phyloP scores from a whole-genome alignment of 2,797 vertebrate species.

The Sarcophilus harrisii region DNA sequence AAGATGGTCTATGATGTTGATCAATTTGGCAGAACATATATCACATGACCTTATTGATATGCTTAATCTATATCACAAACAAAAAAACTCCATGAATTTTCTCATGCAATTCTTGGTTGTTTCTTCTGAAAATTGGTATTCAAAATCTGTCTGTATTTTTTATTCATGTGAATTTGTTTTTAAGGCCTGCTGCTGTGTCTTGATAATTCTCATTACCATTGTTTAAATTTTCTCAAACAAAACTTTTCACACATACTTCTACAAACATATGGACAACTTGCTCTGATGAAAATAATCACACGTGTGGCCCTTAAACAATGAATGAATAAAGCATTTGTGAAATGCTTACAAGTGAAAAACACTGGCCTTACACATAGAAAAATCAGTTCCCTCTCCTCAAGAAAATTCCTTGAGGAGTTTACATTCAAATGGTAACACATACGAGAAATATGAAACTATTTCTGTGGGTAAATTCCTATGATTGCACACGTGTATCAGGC shows the following conservation, averaged over 20 bases:
- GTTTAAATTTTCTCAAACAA: constrained; percentile 77
- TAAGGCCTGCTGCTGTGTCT: constrained; percentile 60
- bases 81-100: constrained; percentile 58
- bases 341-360: not conserved
- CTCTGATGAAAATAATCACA: constrained; percentile 60
- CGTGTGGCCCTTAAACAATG: constrained; percentile 11
- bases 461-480: not conserved
- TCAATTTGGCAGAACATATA: constrained; percentile 77
- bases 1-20: constrained; percentile 64
- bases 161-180: constrained; percentile 72
- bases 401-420: not conserved
- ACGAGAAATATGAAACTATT: not conserved
- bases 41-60: constrained; percentile 75
- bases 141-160: constrained; percentile 75
- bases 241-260: constrained; percentile 61
- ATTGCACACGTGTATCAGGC: not conserved
- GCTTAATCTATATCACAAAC: constrained; percentile 62
- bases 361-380: not conserved
- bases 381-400: not conserved
- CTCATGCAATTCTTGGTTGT: constrained; percentile 68
- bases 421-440: not conserved
- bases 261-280: constrained; percentile 46
- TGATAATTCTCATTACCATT: constrained; percentile 76
- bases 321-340: not conserved
- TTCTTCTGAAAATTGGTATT: constrained; percentile 77